These are phyloP conservation scores for Pontoporia blainvillei DNA, from an alignment of 2,113 vertebrate genomes.

Conservation along the genomic window DNA sequence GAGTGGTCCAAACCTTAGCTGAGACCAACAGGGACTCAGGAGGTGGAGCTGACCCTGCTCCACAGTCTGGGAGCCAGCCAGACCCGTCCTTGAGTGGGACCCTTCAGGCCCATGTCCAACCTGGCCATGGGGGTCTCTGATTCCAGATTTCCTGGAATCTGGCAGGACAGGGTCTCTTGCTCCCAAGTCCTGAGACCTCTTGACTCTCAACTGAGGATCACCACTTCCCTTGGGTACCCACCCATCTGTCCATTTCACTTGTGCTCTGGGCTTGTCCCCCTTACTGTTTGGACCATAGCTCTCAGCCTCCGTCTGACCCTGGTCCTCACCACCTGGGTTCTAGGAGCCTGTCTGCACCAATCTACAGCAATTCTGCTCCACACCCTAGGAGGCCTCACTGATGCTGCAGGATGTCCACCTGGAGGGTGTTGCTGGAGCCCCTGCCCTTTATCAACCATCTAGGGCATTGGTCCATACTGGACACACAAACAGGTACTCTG, in stretches of 20 bases:
- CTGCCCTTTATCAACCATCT: neutral
- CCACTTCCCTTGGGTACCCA: neutral
- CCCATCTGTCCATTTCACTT: neutral
- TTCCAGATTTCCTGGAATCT: neutral
- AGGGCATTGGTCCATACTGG: neutral
- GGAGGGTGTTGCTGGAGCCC: neutral
- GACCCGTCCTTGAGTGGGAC: neutral
- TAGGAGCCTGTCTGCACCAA: neutral
- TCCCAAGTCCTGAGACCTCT: neutral
- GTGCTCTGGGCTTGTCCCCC: neutral
- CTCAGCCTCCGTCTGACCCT: neutral
- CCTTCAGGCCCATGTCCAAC: neutral
- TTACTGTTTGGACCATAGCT: neutral
- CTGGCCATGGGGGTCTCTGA: neutral
- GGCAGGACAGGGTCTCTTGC: neutral
- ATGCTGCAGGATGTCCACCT: neutral
- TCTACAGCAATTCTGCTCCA: neutral
- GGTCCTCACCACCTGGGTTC: neutral
- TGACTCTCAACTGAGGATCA: neutral
- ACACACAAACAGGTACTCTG: neutral
- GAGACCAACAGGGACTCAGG: neutral
- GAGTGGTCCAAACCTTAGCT: neutral
- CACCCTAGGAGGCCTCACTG: neutral
- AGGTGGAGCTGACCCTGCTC: accelerated
- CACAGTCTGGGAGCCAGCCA: neutral